Conservation (phyloP, 1,140 invertebrate species). For the Drosophila chauvacae region DNA sequence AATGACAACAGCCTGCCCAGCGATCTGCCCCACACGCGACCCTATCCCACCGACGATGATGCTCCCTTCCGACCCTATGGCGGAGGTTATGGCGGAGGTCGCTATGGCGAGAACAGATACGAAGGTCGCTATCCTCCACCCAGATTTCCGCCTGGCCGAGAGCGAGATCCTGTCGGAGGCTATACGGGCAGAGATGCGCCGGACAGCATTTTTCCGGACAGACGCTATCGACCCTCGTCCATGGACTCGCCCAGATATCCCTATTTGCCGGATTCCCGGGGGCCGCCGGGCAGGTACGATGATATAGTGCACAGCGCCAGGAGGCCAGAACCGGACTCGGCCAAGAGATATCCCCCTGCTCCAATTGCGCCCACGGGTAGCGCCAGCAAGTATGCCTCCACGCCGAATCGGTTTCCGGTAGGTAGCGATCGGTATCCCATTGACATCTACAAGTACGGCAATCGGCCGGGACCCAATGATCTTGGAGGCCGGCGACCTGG, state of each 20-base stretch:
- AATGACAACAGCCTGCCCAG: conserved; percentile 73
- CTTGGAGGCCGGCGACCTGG: conserved; percentile 65
- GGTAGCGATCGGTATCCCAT: conserved; percentile 82
- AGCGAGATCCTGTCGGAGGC: conserved; percentile 69
- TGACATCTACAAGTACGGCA: conserved; percentile 84
- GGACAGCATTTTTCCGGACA: conserved; percentile 79
- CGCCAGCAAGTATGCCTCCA: conserved; percentile 77
- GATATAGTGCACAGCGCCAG: conserved; percentile 74
- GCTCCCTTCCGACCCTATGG: conserved; percentile 70
- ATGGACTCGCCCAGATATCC: conserved; percentile 68
- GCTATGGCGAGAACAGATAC: conserved; percentile 77
- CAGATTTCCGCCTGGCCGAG: conserved; percentile 71
- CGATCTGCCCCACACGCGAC: conserved; percentile 75
- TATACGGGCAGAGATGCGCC: conserved; percentile 80
- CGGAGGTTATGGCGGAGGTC: conserved; percentile 44
- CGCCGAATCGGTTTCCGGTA: conserved; percentile 83
- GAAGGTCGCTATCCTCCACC: conserved; percentile 71
- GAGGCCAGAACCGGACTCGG: conserved; percentile 78
- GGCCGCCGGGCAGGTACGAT: conserved; percentile 71
- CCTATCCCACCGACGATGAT: conserved; percentile 76
- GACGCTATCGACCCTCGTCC: conserved; percentile 75
- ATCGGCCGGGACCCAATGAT: conserved; percentile 67
- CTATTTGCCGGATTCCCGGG: conserved; percentile 58
- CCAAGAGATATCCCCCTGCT: conserved; percentile 78
- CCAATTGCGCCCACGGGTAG: conserved; percentile 72